Percentiles rank a stretch among this genome's conserved stretches.
Conservation (phyloP, 2,888 invertebrate genomes). For the Tanytarsus gracilentus region DNA sequence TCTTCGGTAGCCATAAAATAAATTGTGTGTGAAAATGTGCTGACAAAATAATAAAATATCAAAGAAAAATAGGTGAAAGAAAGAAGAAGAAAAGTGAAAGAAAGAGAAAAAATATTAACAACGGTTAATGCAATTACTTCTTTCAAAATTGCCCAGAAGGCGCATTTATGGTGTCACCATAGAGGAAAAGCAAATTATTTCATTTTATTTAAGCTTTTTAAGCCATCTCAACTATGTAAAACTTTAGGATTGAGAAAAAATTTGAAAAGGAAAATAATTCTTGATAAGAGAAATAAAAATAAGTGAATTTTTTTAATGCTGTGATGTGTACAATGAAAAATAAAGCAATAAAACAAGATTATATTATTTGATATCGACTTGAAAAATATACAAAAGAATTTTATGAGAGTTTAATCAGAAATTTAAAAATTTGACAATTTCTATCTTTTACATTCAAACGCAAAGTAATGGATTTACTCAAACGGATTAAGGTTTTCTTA, state of each 20-base stretch:
- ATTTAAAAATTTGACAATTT: not conserved
- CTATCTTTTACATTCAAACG: not conserved
- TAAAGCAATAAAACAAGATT: constrained; percentile 18
- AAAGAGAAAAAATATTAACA: not conserved
- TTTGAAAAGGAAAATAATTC: too few species aligned
- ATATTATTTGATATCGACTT: constrained; percentile 4
- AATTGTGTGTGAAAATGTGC: not conserved
- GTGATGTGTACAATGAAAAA: not conserved
- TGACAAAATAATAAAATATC: not conserved
- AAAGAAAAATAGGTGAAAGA: not conserved
- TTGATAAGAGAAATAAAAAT: not conserved
- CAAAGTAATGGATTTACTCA: constrained; percentile 22
- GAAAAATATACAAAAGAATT: not conserved
- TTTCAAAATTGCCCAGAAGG: too few species aligned
- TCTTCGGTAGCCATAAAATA: not conserved
- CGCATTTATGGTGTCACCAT: too few species aligned
- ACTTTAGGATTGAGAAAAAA: not conserved
- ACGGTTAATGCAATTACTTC: constrained; percentile 24
- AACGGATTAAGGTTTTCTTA: constrained; percentile 20
- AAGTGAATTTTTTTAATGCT: not conserved
- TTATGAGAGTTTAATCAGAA: constrained; percentile 2
- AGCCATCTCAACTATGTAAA: not conserved
- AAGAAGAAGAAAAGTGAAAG: not conserved
- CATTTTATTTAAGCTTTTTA: not conserved
- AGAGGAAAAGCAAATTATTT: not conserved